Conservation (phyloP, 2,113 vertebrate species). For the Perccottus glenii region DNA sequence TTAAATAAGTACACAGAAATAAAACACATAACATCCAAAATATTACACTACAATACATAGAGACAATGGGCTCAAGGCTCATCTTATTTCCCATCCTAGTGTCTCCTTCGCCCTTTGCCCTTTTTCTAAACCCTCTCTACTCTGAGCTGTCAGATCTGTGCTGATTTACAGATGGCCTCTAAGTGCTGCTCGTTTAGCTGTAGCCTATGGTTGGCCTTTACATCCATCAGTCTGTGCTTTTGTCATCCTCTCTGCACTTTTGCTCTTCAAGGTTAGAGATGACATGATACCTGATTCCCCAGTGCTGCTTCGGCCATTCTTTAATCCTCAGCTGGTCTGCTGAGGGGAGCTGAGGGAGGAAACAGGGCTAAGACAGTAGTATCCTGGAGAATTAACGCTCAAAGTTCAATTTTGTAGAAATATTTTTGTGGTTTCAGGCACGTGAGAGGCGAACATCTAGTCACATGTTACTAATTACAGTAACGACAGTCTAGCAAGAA, state of each 20-base stretch:
- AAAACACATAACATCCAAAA: no score
- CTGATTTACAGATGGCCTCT: constrained; percentile 45
- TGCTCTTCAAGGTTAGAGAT: constrained; percentile 33
- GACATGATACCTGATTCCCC: constrained; percentile 37
- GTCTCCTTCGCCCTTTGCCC: not conserved
- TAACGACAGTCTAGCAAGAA: constrained; percentile 1
- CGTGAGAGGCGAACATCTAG: constrained; percentile 16
- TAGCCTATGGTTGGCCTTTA: constrained; percentile 9
- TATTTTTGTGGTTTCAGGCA: constrained; percentile 26
- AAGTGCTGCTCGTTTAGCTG: constrained; percentile 20
- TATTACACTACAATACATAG: no score
- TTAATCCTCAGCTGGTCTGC: constrained; percentile 12
- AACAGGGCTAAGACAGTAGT: constrained; percentile 9
- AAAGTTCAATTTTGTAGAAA: constrained; percentile 22
- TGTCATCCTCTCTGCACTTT: not conserved
- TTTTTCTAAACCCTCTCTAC: constrained; percentile 12
- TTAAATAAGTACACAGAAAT: no score
- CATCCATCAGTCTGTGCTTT: not conserved
- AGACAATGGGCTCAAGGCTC: constrained; percentile 4
- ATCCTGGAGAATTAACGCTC: constrained; percentile 13
- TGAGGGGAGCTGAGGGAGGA: constrained; percentile 3
- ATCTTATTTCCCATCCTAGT: constrained; percentile 28
- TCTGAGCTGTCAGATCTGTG: constrained; percentile 29
- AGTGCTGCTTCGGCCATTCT: constrained; percentile 15
- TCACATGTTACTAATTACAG: constrained; percentile 24